Evolutionary conservation across 2,888 invertebrate genomes (phyloP), one percentile per base, ranked within the genome.

Genomic region (Saturnia pavonia): DNA sequence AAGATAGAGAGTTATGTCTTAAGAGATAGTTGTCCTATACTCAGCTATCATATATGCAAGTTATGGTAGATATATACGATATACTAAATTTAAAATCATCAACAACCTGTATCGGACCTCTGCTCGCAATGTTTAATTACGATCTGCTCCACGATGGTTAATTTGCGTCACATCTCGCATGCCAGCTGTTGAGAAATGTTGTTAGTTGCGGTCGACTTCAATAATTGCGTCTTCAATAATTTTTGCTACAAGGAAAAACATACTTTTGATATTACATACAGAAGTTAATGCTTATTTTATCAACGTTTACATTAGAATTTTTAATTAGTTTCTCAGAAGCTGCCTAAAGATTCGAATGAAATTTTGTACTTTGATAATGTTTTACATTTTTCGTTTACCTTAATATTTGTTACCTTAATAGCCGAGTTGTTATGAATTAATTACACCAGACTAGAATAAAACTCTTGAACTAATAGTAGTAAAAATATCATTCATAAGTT

Each of bases 171-270:
- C 81, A 78, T 77, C 82, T 84, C 86, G 84, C 84, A 83, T 82
- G 54, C 76, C 75, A 85, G 85, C 87, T 88, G 89, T 82, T 87
- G 86, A 88, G 87, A 85, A 88, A 88, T 87, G 83, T 82, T 80
- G 78, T 88, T 87, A 85, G 88, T 90, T 88, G 87, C 85, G 88
- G 82, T 82, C 83, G 84, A 90, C 89, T 90, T 90, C n/a, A n/a
- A 90, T 90, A 87, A 80, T n/a, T n/a, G n/a, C n/a, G n/a, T 78
- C 75, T 82, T 83, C 87, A 82, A 89, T 89, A 85, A 88, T 88
- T 87, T 86, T 83, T 84, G 79, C 82, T 73, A 76, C 79, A 70
- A 80, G 78, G 82, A 84, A 85, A 86, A 82, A 80, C 78, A 74
- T 78, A 81, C 82, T 77, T 86, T 85, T 85, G 40, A 45, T 68